A percentile compares a stretch with the other conserved stretches of the same genome.
Conservation (phyloP, 2,888 invertebrate genomes). For the Lithophane semibrunnea region DNA sequence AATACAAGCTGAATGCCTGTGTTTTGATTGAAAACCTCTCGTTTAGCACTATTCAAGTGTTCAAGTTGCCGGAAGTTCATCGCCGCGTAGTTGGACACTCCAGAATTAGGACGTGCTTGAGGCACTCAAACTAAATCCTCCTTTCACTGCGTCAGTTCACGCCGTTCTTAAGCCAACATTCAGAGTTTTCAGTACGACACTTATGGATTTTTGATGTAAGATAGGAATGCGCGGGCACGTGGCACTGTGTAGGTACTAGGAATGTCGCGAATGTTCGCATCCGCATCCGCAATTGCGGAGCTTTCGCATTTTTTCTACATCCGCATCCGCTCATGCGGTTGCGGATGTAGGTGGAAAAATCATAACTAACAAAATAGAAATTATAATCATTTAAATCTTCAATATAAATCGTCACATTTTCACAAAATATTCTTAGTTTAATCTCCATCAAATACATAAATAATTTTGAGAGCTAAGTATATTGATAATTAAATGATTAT, state of each 20-base stretch:
- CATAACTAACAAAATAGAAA: no score
- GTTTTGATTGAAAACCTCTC: not conserved
- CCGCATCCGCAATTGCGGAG: no score
- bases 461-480: no score
- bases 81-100: constrained; percentile 10
- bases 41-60: constrained; percentile 11
- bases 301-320: no score
- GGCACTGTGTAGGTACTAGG: not conserved
- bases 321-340: no score
- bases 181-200: not conserved
- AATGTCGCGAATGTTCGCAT: no score
- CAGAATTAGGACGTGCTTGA: not conserved
- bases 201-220: not conserved
- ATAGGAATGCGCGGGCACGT: constrained; percentile 11
- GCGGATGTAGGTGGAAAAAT: no score
- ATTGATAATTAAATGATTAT: no score
- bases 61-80: constrained; percentile 13
- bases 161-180: constrained; percentile 2
- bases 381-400: no score
- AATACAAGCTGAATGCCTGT: not conserved
- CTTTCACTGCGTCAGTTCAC: not conserved
- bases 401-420: no score
- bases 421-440: no score
- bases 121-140: constrained; percentile 5
- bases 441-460: no score